Percentiles rank a stretch among this genome's conserved stretches.
Evolutionary conservation across 2,797 vertebrate species (phyloP).

Genomic region (Limnodromus scolopaceus): DNA sequence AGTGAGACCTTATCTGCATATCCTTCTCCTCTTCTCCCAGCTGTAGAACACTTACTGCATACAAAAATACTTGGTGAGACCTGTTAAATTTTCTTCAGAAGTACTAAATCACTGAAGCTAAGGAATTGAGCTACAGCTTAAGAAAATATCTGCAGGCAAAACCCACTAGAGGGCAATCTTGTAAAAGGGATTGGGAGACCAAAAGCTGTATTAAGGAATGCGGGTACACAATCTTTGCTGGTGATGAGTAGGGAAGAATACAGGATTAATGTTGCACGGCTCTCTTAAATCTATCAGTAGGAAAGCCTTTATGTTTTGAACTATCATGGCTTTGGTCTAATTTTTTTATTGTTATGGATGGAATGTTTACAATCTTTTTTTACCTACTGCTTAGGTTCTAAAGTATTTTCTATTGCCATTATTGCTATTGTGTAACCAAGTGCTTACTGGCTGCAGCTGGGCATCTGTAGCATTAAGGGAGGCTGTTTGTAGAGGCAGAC

Average conservation of each 20-base stretch:
- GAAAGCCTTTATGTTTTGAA: background rate
- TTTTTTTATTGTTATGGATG: background rate
- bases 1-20: background rate
- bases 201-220: rapidly evolving
- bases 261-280: rapidly evolving
- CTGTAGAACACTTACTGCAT: background rate
- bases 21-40: background rate
- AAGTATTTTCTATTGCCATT: rapidly evolving
- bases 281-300: background rate
- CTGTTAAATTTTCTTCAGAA: background rate
- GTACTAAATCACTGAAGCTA: background rate
- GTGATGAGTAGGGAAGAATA: rapidly evolving
- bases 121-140: rapidly evolving
- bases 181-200: conserved; percentile 52
- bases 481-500: background rate
- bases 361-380: background rate
- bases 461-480: background rate
- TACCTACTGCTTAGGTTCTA: rapidly evolving
- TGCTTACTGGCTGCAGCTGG: rapidly evolving
- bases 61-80: background rate
- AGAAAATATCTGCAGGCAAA: too few species aligned
- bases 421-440: background rate
- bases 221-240: rapidly evolving
- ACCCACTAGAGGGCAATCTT: conserved; percentile 70
- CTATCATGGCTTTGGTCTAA: background rate